phyloP scores from a whole-genome alignment of 2,888 invertebrate genomes.

The Venustoraphidia nigricollis region DNA sequence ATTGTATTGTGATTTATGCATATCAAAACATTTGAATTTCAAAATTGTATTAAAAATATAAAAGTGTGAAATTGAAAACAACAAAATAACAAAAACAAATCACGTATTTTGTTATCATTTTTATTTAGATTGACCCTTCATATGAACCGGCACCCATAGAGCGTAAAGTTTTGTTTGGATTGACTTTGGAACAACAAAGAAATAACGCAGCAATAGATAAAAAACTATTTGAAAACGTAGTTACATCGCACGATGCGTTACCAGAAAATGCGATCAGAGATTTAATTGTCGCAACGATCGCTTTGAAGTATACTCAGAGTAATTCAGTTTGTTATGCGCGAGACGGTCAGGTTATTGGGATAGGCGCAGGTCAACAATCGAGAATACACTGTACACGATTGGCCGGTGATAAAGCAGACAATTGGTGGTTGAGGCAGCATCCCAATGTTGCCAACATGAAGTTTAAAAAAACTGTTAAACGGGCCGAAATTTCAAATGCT shows the following conservation, averaged over 20 bases:
- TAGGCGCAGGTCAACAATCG: constrained; percentile 98
- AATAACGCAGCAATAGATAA: constrained; percentile 76
- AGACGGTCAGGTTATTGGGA: constrained; percentile 85
- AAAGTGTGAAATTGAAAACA: too few species aligned
- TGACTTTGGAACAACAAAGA: constrained; percentile 72
- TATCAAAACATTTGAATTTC: too few species aligned
- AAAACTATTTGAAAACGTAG: constrained; percentile 66
- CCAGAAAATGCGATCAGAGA: constrained; percentile 70
- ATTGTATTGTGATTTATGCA: too few species aligned
- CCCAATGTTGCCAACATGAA: constrained; percentile 68
- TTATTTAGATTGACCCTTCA: constrained; percentile 66
- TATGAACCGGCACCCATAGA: constrained; percentile 74
- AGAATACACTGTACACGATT: constrained; percentile 95
- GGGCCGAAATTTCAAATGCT: constrained; percentile 88
- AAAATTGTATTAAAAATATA: too few species aligned
- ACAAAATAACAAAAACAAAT: too few species aligned
- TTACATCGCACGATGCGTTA: constrained; percentile 50
- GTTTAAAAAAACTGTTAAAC: constrained; percentile 71
- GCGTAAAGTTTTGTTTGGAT: constrained; percentile 67
- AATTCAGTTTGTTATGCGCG: constrained; percentile 96
- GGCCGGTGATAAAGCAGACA: constrained; percentile 92
- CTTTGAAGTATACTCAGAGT: constrained; percentile 95
- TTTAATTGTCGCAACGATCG: constrained; percentile 87
- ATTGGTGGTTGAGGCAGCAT: constrained; percentile 96
- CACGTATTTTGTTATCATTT: neutral